phyloP scores from a whole-genome alignment of 2,797 vertebrate species.

The Muscicapa comitata region DNA sequence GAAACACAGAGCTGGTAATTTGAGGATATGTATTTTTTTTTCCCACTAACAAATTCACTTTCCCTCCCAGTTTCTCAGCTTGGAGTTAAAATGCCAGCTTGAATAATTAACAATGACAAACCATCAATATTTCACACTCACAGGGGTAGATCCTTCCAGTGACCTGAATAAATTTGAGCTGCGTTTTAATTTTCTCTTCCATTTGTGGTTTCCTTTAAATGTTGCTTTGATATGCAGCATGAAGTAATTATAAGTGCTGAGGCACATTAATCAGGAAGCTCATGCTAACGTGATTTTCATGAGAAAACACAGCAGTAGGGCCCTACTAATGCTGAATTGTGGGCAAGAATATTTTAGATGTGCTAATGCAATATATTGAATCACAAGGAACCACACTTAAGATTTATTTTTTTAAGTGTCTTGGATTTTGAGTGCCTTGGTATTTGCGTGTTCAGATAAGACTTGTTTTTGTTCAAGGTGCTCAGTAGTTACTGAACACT shows the following conservation, averaged over 20 bases:
- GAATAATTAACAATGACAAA: slow-evolving; percentile 73
- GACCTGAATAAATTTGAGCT: slow-evolving; percentile 32
- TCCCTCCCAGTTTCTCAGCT: slow-evolving; percentile 5
- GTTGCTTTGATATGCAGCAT: slow-evolving; percentile 43
- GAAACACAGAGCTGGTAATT: slow-evolving; percentile 13
- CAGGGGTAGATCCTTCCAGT: slow-evolving; percentile 38
- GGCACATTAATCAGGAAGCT: slow-evolving; percentile 17
- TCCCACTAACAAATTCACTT: not conserved
- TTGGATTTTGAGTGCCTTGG: not conserved
- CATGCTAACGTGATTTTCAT: slow-evolving; percentile 21
- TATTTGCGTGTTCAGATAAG: not conserved
- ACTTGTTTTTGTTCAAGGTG: not conserved
- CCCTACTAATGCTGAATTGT: not conserved
- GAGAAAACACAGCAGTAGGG: slow-evolving; percentile 27
- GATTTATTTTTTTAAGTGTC: not conserved
- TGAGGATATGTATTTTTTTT: not conserved
- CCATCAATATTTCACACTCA: slow-evolving; percentile 71
- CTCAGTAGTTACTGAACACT: not conserved
- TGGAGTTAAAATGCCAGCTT: slow-evolving; percentile 56
- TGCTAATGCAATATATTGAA: not conserved
- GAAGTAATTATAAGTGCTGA: slow-evolving; percentile 39
- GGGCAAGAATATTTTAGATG: not conserved
- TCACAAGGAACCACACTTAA: not conserved
- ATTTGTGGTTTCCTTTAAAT: slow-evolving; percentile 37
- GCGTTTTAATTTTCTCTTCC: slow-evolving; percentile 42